These are phyloP conservation scores for Emydoidea blandingii DNA, from an alignment of 2,797 vertebrate species.

Conservation along the genomic window DNA sequence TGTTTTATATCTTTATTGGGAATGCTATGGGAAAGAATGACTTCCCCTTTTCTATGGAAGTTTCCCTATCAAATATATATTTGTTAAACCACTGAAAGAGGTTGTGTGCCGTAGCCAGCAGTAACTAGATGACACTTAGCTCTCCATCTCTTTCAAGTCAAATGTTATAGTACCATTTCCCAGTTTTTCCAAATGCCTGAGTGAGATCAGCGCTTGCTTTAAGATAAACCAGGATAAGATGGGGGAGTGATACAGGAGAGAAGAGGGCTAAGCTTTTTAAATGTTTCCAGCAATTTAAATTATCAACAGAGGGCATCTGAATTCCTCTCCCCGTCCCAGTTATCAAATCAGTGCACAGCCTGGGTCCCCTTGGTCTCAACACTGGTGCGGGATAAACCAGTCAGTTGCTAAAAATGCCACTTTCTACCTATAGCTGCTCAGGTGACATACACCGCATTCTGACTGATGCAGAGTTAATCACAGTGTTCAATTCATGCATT, in stretches of 20 bases:
- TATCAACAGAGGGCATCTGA: neutral
- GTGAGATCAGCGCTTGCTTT: neutral
- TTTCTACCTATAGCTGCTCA: neutral
- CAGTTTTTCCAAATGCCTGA: neutral
- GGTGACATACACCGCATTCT: neutral
- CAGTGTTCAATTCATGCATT: neutral
- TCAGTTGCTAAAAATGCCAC: neutral
- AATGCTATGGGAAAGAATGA: neutral
- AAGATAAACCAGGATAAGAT: neutral
- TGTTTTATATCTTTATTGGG: neutral
- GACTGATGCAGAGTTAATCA: neutral
- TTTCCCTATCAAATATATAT: neutral
- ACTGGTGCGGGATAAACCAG: neutral
- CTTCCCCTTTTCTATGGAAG: neutral
- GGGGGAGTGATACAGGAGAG: neutral
- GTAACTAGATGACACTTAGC: rapidly evolving
- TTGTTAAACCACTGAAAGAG: neutral
- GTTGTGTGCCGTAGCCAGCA: rapidly evolving
- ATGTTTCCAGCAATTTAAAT: neutral
- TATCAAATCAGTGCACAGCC: neutral
- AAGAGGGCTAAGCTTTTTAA: neutral
- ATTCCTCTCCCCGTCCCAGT: neutral
- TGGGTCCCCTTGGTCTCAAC: neutral
- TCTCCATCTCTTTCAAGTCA: neutral
- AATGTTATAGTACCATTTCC: neutral